Evolutionary conservation across 2,113 vertebrate species (phyloP).

Genomic region (Heloderma charlesbogerti): DNA sequence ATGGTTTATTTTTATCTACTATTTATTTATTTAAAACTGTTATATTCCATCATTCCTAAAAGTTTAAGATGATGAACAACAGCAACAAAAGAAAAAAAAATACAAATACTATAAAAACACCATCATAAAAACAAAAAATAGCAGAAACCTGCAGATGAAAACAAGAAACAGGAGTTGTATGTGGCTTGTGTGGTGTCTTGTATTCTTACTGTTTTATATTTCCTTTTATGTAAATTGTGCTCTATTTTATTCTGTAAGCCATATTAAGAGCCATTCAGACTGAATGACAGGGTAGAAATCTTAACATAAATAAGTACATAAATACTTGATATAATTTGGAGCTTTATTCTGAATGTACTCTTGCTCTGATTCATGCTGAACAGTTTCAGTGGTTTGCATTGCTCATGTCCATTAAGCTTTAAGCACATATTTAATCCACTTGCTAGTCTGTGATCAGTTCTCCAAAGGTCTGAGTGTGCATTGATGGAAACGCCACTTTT

Average conservation of each 20-base stretch:
- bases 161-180: not conserved
- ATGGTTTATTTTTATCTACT: not conserved
- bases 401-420: constrained; percentile 63
- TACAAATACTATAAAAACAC: not conserved
- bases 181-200: not conserved
- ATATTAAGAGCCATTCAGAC: not conserved
- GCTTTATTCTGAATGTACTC: constrained; percentile 1
- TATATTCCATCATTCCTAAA: not conserved
- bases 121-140: not conserved
- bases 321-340: not conserved
- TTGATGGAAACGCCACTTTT: constrained; percentile 43
- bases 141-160: not conserved
- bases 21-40: not conserved
- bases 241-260: not conserved
- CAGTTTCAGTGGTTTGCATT: constrained; percentile 61
- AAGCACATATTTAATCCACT: constrained; percentile 57
- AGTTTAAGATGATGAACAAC: not conserved
- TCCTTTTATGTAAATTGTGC: not conserved
- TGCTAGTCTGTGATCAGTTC: constrained; percentile 48
- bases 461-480: constrained; percentile 46
- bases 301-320: not conserved
- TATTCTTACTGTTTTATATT: not conserved
- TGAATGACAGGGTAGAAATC: not conserved
- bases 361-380: constrained; percentile 45
- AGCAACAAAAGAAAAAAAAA: not conserved